These are phyloP conservation scores for Cotesia vestalis DNA, from an alignment of 1,140 invertebrate species.

Conservation along the genomic window DNA sequence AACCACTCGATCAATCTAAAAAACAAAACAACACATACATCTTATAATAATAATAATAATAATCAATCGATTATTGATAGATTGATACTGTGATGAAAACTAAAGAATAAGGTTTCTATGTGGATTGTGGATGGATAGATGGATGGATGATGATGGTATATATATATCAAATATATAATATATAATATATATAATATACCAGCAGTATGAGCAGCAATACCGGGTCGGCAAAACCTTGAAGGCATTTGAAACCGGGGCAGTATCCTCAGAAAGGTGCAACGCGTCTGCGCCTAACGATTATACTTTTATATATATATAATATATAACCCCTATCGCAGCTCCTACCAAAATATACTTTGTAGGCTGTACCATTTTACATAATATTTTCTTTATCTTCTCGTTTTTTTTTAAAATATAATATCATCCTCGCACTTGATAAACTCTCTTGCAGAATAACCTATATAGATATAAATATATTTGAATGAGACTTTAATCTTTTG, in stretches of 20 bases:
- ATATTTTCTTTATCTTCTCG: no score
- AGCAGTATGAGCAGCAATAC: conserved; percentile 7
- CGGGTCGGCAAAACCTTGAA: conserved; percentile 55
- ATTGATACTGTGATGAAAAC: neutral
- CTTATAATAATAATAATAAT: neutral
- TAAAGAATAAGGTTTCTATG: neutral
- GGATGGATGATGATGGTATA: neutral
- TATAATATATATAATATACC: neutral
- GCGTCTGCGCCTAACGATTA: conserved; percentile 42
- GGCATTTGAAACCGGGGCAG: conserved; percentile 59
- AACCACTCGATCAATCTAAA: no score
- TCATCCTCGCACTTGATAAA: no score
- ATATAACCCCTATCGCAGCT: no score
- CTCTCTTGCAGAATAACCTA: no score
- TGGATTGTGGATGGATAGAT: neutral
- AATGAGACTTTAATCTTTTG: no score
- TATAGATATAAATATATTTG: no score
- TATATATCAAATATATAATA: no score
- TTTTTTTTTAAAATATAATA: no score
- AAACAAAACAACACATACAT: no score
- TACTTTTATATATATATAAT: conserved; percentile 20
- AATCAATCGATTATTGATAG: conserved; percentile 17
- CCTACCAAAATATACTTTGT: no score
- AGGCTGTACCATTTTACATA: no score
- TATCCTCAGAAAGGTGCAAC: conserved; percentile 48